Evolutionary conservation across 1,140 invertebrate genomes (phyloP), one percentile per base, ranked within the genome.

Genomic region (Leptonema lineaticorne): DNA sequence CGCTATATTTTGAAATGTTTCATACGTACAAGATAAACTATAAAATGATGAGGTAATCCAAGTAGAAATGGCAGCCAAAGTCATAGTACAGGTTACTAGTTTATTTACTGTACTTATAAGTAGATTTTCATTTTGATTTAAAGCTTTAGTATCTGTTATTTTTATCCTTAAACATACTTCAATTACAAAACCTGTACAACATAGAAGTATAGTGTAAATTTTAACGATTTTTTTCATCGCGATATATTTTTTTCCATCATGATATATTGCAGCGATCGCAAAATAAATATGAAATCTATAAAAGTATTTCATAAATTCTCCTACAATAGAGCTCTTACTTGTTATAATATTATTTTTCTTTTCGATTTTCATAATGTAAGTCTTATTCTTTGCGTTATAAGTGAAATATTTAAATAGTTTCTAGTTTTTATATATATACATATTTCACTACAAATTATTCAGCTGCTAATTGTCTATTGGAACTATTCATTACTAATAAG

Each of bases 171-270:
- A 48, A 33, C 46, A 53, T 2, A 24, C 18, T 53, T 53, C 20
- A 53, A 8, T 26, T 4, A 30, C n/a, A 16, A 67, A 46, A 1
- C 37, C 20, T 24, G 18, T 28, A 8, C 26, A 33, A 14, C 27
- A 60, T 33, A 70, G 63, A n/a, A 65, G 30, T 28, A 48, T 1
- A 2, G 7, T 37, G 24, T 45, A 57, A 26, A 57, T 6, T 24
- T 37, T 58, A 18, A 29, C 1, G 2, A 50, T 14, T 28, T 50
- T 30, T 53, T 16, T 18, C 1, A 29, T 26, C 1, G 27, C 24
- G 14, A 63, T 7, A 2, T 1, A 46, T 1, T 24, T 24, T 22
- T 18, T 3, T 9, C 24, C 27, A 16, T 56, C 58, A 33, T 41
- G 1, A 7, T 41, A 28, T 1, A 67, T 37, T 1, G 45, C 14